Base-by-base conservation (phyloP, 2,797 vertebrate genomes). In the Halcyon chelicuti region DNA sequence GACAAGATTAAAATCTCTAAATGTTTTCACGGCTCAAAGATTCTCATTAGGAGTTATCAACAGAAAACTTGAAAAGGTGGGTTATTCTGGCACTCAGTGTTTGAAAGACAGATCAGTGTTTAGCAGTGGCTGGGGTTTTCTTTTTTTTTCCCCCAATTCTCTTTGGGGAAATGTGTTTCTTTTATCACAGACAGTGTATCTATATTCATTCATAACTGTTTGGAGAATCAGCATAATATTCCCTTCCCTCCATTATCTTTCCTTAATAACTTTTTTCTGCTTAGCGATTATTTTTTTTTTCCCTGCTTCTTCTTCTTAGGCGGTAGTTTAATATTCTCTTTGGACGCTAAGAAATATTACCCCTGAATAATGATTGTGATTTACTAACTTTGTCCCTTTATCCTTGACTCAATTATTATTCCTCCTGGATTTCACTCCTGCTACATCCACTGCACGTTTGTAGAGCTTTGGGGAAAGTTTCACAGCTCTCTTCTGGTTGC, bases 41-140 rank as follows among this genome's bases (percentile, higher is more conserved):
- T 85, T 70, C 90, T 74, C 95, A 97, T 97, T 94, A 97, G 67
- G 92, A 81, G 44, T 89, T 96, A 96, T 79, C 96, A 96, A 73
- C 87, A 65, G 71, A 52, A 49, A 65, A 63, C 85, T 67, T 65
- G 86, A 93, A 93, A 85, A 97, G 83, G 93, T 96, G 93, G 65
- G 72, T 94, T 85, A 90, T 92, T 95, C 70, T 15, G 14, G 76
- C 62, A 16, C 84, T 77, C 58, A 3, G 76, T 37, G 17, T 58
- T 74, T 78, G 58, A 86, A 71, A 65, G 94, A 95, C 73, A 67
- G 73, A 94, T 90, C 91, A 85, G 66, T 49, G 40, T 31, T 90
- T 58, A 81, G 76, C 78, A 91, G n/a, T 21, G 63, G 26, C 72
- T 86, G 54, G 5, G 3, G 42, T 18, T 35, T 19, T 25, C 35